Base-by-base conservation (phyloP, 1,140 invertebrate species). In the Chrysomallon squamiferum region DNA sequence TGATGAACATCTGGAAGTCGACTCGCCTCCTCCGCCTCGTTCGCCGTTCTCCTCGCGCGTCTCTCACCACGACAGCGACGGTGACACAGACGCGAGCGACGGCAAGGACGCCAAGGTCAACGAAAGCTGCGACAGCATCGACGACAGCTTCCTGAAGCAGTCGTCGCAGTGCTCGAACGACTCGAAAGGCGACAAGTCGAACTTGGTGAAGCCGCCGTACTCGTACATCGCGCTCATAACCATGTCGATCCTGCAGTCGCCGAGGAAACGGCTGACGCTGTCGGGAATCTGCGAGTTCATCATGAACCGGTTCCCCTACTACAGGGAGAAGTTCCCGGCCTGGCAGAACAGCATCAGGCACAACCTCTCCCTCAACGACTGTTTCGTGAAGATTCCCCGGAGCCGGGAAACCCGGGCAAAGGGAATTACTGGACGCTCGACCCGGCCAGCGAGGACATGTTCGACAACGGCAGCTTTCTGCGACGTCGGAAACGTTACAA, bases 391-490 rank as follows among this genome's bases (percentile, higher is more conserved):
- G 87, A 96, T 99, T 50, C 95, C 97, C 0, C 87, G 97, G 97
- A 99, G 83, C 96, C 97, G 0, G 97, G 96, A 0, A 99, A 99
- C 82, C 97, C 98, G 0, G 81, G 84, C 9, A 99, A 99, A 79
- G 97, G 97, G 0, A 99, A 99, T 81, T 99, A 99, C 85, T 99
- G 97, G 97, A 97, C 96, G 0, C 84, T 99, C 52, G 96, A 99
- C 86, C 97, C 97, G 0, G 87, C 95, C 62, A 94, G 94, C 1
- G 95, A 98, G 80, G 95, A 99, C 79, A 99, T 99, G 98, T 99
- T 99, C 79, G 97, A 99, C 81, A 99, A 99, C 83, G 98, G 98
- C 0, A 96, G 94, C 79, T 99, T 99, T 80, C 87, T 99, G 47
- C 85, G 97, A 4, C 88, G 97, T 22, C 86, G 97, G 59, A 99